Base-by-base conservation (phyloP, 2,797 vertebrate genomes). In the Loriculus beryllinus region DNA sequence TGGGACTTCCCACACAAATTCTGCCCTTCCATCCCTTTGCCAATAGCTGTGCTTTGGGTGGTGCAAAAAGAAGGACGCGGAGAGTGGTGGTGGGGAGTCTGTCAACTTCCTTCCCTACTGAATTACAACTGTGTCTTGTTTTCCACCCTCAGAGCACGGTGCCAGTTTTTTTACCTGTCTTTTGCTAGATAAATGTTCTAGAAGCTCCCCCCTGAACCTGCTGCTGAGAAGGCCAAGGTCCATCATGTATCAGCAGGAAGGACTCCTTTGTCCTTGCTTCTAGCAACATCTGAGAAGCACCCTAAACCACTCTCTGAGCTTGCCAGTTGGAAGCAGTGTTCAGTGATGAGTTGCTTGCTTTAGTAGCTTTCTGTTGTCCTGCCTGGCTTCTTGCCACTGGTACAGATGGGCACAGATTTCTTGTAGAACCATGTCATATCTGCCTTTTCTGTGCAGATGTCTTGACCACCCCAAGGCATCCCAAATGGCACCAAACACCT, bases 401-500 rank as follows among this genome's bases (percentile, higher is more conserved):
- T 86, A 23, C 94, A 94, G 93, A 94, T 92, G 85, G 95, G 45
- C 64, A 48, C 79, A 85, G 60, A 43, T 77, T 82, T 92, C 72
- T 65, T 71, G 42, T 71, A 71, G 85, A 81, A 29, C 29, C 35
- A 16, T 74, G 65, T 83, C 25, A 6, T 78, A 81, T 57, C 65
- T 86, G 65, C 39, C 35, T 16, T 81, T 86, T 91, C 65, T 92
- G 31, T 86, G 91, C 87, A 93, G 89, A 57, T 92, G 85, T 78
- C 92, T 82, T 70, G 40, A 64, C 70, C 25, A 40, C 80, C 85
- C 81, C 35, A 79, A 77, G 92, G 86, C 47, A 1, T 84, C 67
- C 63, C 81, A 96, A 95, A 92, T 84, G 95, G 59, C 54, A 90
- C 42, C 43, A 75, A 83, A 60, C 72, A 31, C 74, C 86, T 88